Base-by-base conservation (phyloP, 1,140 invertebrate species). In the Drosophila sturtevanti region DNA sequence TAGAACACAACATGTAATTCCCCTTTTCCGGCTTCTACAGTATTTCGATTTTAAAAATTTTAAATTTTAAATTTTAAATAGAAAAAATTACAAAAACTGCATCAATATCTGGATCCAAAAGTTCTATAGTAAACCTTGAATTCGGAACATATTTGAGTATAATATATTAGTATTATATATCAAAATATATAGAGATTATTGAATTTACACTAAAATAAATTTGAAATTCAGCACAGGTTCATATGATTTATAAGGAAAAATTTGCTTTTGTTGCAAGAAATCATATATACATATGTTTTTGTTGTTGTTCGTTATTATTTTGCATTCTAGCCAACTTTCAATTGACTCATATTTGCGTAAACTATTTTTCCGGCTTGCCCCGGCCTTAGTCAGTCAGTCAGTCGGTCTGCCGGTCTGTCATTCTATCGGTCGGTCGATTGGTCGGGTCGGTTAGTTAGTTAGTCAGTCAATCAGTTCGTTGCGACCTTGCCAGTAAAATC, bases 281-380 rank as follows among this genome's bases (percentile, higher is more conserved):
- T 14, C 14, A 48, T 48, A 48, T 44, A 41, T 7, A 16, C 16
- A 2, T 44, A 14, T 18, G 11, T 16, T 16, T 44, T 44, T 44
- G 5, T 54, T 54, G 14, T 14, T 41, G 2, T 16, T 16, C 16
- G 12, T 5, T 41, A 16, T 44, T 18, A 6, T 16, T 44, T 48
- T 48, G 41, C 16, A 18, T 48, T 48, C 41, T 48, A 48, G 41
- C 41, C 41, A 48, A 21, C 18, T 48, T 11, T 10, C 41, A 48
- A 48, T 48, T 48, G 41, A 48, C 41, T 48, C 41, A 48, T 48
- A 48, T 21, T 48, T 48, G 41, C 16, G 41, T 48, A 48, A 48
- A 48, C 41, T 48, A 48, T 48, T 48, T 48, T 48, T 48, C 41
- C 41, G 41, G 41, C 41, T 48, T 48, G 41, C 41, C 41, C 41